Evolutionary conservation across 2,888 invertebrate genomes (phyloP), one percentile per base, ranked within the genome.

Genomic region (Meganola albula): DNA sequence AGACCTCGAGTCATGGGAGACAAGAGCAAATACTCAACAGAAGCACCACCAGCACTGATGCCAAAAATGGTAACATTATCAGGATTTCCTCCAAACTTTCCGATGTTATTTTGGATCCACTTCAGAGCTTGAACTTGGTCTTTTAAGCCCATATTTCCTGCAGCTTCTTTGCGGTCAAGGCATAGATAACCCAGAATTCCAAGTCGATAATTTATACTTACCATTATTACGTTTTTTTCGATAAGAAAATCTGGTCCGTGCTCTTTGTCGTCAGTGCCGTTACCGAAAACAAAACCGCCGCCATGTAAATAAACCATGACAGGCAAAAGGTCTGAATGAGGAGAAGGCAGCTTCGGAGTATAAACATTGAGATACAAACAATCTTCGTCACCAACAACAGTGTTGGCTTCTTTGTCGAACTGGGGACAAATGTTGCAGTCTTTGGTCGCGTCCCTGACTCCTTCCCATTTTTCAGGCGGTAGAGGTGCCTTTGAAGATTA

Each of bases 301-400:
- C 86, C 86, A 39, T 87, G 87, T 5, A 82, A 48, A 39, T 70
- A 85, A 1, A 86, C 74, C 85, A 87, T 86, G 0, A 87, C 85
- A 2, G 87, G 82, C 4, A 73, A 40, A 2, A 46, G 44, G 7
- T 41, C 13, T 4, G 38, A 24, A 7, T 40, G 46, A 11, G 44
- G 37, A 5, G 54, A 27, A 1, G 74, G 71, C 40, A 88, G 53
- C 37, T 63, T 76, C 1, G 90, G 90, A 10, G 90, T 88, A 56
- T 90, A 92, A 0, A 93, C 89, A 61, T 93, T 93, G 11, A 93
- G 63, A 50, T 89, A 91, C 4, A 93, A 75, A 43, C 92, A 93
- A 58, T 90, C 90, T 56, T 90, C 90, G 44, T 80, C 76, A 10
- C 90, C 90, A 24, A 86, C 71, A 10, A 88, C 50, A 6, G 41